These are phyloP conservation scores for Blomia tropicalis DNA, from an alignment of 2,888 invertebrate genomes.

Conservation along the genomic window DNA sequence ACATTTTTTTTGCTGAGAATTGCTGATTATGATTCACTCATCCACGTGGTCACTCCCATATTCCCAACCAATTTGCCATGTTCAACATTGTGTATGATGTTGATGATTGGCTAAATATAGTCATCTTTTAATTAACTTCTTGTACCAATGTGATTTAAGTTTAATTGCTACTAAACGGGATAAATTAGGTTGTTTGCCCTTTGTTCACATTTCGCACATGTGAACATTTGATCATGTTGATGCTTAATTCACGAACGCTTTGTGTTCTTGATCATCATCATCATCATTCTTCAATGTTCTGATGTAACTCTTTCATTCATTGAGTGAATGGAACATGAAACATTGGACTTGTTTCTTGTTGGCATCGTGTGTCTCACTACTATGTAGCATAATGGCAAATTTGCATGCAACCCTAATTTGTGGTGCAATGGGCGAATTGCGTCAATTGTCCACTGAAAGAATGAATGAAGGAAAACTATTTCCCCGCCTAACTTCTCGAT, in stretches of 20 bases:
- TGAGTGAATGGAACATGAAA: no score
- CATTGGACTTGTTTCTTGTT: not conserved
- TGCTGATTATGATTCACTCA: not conserved
- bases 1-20: not conserved
- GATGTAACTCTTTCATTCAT: no score
- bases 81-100: no score
- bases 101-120: not conserved
- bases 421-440: not conserved
- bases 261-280: not conserved
- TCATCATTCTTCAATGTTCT: not conserved
- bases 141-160: not conserved
- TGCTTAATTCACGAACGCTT: not conserved
- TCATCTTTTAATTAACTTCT: not conserved
- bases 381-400: not conserved
- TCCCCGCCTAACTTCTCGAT: no score
- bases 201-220: not conserved
- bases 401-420: conserved; percentile 10
- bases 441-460: not conserved
- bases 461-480: no score
- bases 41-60: not conserved
- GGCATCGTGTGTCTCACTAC: not conserved
- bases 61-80: no score
- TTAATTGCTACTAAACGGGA: not conserved
- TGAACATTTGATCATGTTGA: not conserved
- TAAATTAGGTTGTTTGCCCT: not conserved